phyloP scores from a whole-genome alignment of 2,797 vertebrate genomes.

The Synanceia verrucosa region DNA sequence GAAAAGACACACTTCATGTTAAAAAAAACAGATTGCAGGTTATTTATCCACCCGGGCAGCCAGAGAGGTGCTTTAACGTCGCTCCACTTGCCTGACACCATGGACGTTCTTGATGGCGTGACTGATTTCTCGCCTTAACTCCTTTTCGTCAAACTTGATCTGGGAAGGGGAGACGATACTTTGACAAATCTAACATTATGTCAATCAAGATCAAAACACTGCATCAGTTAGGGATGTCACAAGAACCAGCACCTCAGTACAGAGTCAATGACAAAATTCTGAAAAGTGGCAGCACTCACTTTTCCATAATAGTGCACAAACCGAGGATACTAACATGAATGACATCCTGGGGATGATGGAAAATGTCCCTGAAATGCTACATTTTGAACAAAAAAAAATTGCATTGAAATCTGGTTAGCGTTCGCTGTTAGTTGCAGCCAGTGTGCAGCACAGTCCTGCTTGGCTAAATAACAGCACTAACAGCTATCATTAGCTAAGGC shows the following conservation, averaged over 20 bases:
- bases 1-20: neutral
- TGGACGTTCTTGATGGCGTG: constrained; percentile 99
- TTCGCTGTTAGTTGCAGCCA: too few relatives aligned
- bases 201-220: neutral
- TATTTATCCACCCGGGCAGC: neutral
- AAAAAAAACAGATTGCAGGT: neutral
- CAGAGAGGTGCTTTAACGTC: neutral
- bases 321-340: neutral
- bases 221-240: neutral
- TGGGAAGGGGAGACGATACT: constrained; percentile 42
- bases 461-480: too few relatives aligned
- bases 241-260: neutral
- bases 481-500: too few relatives aligned
- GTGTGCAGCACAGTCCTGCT: too few relatives aligned
- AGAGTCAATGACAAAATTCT: neutral
- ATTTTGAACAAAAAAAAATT: too few relatives aligned
- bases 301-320: neutral
- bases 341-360: neutral
- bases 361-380: neutral
- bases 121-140: constrained; percentile 93
- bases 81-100: constrained; percentile 91
- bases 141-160: constrained; percentile 98
- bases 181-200: neutral
- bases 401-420: too few relatives aligned
- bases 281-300: neutral